Conservation (phyloP, 2,113 vertebrate genomes). For the Pseudorectes ferrugineus region DNA sequence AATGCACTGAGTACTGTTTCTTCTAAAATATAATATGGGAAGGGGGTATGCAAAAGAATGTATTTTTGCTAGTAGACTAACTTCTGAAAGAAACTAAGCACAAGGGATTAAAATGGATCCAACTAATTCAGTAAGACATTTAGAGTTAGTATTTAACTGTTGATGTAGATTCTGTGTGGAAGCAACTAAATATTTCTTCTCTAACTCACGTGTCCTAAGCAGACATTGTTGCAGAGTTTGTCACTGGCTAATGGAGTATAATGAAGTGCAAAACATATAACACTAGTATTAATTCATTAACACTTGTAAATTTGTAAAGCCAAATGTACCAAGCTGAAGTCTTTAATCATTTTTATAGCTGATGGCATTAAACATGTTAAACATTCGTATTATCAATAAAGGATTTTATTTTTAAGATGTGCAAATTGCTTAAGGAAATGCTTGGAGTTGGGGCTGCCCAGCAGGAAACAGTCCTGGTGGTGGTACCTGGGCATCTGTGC, state of each 20-base stretch:
- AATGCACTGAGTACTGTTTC: constrained; percentile 77
- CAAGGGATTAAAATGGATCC: constrained; percentile 63
- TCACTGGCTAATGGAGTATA: constrained; percentile 61
- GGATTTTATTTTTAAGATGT: constrained; percentile 68
- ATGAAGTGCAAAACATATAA: constrained; percentile 56
- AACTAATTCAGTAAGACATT: constrained; percentile 60
- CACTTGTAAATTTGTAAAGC: constrained; percentile 76
- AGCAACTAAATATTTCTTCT: constrained; percentile 59
- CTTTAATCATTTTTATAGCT: constrained; percentile 75
- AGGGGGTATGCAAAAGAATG: constrained; percentile 67
- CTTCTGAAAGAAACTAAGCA: constrained; percentile 75
- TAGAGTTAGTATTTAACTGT: constrained; percentile 72
- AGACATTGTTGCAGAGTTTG: constrained; percentile 50
- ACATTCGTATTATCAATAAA: constrained; percentile 63
- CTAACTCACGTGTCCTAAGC: constrained; percentile 36
- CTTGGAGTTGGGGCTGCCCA: neutral
- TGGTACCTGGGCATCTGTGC: fast-evolving
- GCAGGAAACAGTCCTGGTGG: neutral
- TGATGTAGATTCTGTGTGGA: constrained; percentile 64
- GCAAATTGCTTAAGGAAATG: neutral
- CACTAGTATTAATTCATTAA: constrained; percentile 64
- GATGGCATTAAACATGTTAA: constrained; percentile 74
- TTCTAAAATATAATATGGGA: constrained; percentile 60
- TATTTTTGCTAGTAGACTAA: constrained; percentile 78
- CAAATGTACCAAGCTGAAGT: constrained; percentile 64